Base-by-base conservation (phyloP, 2,888 invertebrate genomes). In the Capitulum mitella region DNA sequence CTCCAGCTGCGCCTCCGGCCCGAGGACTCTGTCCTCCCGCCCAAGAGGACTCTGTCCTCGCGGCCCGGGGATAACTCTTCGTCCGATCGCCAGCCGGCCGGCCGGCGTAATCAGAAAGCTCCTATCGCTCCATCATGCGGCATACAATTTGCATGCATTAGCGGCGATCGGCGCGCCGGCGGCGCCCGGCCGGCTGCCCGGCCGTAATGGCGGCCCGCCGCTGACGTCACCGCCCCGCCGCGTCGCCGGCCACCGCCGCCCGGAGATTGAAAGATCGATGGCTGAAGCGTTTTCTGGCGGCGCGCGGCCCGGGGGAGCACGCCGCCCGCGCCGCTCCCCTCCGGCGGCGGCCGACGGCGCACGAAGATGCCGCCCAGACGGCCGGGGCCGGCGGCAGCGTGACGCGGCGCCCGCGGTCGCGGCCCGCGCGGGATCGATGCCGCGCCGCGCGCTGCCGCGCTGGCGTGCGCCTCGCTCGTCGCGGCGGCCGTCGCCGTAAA, bases 101-200 rank as follows among this genome's bases (percentile, higher is more conserved):
- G 14, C 61, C 32, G 61, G 14, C n/a, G 61, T n/a, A 12, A 61
- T 16, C 29, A 12, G 61, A 61, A 32, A 61, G 8, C 61, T n/a
- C 61, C 32, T 32, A 61, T 32, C 61, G n/a, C 61, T 61, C 61
- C 29, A 32, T 32, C 61, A 61, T 61, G 61, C 61, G 61, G 61
- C 61, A 61, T 61, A 61, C 61, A 61, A 61, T 61, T 61, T 61
- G 61, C 61, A 61, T 61, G 61, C 61, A 61, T 61, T n/a, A 61
- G 61, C 61, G 8, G 70, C 54, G 54, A 8, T 43, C 26, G 22
- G 54, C 54, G 54, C 54, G 70, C 12, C 34, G 70, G 26, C 70
- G 37, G 34, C 61, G 70, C 70, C 70, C 70, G 70, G 5, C 58
- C 37, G 70, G 37, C 70, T 37, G 70, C 12, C 37, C 19, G 29